Evolutionary conservation across 1,140 invertebrate species (phyloP), one percentile per base, ranked within the genome.

Genomic region (Scaptomyza pallida): DNA sequence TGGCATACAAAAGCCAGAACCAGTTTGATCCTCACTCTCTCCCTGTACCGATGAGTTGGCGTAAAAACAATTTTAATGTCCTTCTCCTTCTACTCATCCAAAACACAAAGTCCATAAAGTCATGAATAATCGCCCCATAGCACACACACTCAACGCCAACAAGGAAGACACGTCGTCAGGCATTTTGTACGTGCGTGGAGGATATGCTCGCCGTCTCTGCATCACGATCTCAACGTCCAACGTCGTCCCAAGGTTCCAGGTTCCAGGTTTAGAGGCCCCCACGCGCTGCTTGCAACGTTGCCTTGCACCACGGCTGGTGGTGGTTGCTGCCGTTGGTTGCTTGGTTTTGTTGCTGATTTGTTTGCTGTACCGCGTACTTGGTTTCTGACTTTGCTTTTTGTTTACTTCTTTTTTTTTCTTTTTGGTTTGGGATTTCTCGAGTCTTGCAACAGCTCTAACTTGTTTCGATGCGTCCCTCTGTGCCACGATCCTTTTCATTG

Each of bases 11-110:
- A 82, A 30, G 6, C 63, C 72, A 89, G 74, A 86, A 88, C 82
- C 82, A 88, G 82, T 86, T 86, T 86, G 78, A 86, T 86, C 82
- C 82, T 86, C 82, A 81, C 59, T 60, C 26, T 6, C 23, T 26
- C 23, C 23, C 23, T 26, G 23, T 26, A 26, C 26, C 26, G 72
- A 86, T 88, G 82, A 86, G 82, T 86, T 88, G 82, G 82, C 82
- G 82, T 86, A 82, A 86, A 86, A 89, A 80, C 83, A 88, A 83
- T 86, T 86, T 86, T 86, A 86, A 86, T 86, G 82, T 86, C 82
- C 82, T 86, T 77, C 78, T 86, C 81, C 83, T n/a, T n/a, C n/a
- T n/a, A n/a, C 26, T 9, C 8, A 26, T 2, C 74, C 77, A 41
- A 65, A 72, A 26, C 1, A 70, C 77, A 41, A 65, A 72, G 57